Base-by-base conservation (phyloP, 2,797 vertebrate genomes). In the Lates japonicus region DNA sequence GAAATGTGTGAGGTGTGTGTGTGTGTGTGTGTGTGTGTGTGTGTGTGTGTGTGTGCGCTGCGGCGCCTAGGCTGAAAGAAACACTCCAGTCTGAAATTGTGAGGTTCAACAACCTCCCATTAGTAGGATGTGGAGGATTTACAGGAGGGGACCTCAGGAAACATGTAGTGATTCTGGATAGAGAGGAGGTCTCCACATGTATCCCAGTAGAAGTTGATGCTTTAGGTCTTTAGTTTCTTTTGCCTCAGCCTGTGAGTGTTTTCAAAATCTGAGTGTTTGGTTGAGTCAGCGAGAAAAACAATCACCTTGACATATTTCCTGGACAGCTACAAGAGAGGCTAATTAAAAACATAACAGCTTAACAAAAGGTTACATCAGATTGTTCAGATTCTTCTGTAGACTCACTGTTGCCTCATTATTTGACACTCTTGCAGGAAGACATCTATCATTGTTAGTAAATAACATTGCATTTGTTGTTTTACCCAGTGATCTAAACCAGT, bases 21-120 rank as follows among this genome's bases (percentile, higher is more conserved):
- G 48, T 65, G 41, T 39, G 52, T 35, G 20, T 49, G 51, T 60
- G 39, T 48, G 46, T 48, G 46, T 20, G 17, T 48, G 46, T 48
- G 46, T 48, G 46, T 62, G 54, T 31, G 19, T 42, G 65, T 78
- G 44, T 49, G 39, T 48, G 48, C 61, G 41, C n/a, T 39, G 52
- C 25, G 20, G 39, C 20, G 46, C 8, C 29, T 33, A 49, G 19
- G 70, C 39, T 64, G 49, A n/a, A n/a, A 60, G 82, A 78, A 75
- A 65, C 69, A 76, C 37, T 11, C 44, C 68, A 6, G 22, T 14
- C 48, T 76, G 41, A 70, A 82, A 79, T 60, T 80, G 79, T 55
- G 81, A 51, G 80, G 64, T 55, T 82, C 35, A 52, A 49, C 62
- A 71, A 85, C 66, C 41, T 70, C 35, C 58, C 37, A 82, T 78